Percentiles rank a stretch among this genome's conserved stretches.
These are phyloP conservation scores for Drosophila imparisetae DNA, from an alignment of 2,888 invertebrate species.

Conservation along the genomic window DNA sequence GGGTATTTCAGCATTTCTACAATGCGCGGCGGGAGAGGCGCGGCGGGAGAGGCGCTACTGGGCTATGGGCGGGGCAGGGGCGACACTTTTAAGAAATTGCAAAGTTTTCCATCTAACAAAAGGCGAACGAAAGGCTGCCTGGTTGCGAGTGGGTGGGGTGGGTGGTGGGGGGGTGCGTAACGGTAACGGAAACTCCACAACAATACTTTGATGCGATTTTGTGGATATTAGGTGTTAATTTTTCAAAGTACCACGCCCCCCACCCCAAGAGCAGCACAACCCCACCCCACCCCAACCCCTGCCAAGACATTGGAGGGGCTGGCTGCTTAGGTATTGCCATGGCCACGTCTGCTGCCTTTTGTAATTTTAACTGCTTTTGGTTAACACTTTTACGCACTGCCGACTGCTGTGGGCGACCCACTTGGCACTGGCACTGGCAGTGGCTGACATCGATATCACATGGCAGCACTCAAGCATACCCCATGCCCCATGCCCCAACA, in stretches of 20 bases:
- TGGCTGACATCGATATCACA: constrained; percentile 72
- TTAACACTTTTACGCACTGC: constrained; percentile 80
- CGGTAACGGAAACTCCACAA: constrained; percentile 42
- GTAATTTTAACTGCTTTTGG: constrained; percentile 81
- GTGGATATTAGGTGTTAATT: constrained; percentile 81
- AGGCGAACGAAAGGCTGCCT: constrained; percentile 35
- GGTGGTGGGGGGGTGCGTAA: not conserved
- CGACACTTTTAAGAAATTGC: constrained; percentile 79
- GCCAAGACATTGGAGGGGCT: constrained; percentile 23
- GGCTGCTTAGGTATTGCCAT: constrained; percentile 60
- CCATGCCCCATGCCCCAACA: not conserved
- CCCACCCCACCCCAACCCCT: not conserved
- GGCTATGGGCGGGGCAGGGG: constrained; percentile 3
- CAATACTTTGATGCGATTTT: constrained; percentile 81
- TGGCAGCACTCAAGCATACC: constrained; percentile 47
- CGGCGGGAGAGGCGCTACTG: not conserved
- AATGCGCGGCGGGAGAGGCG: not conserved
- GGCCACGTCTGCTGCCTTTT: constrained; percentile 67
- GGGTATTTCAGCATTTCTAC: constrained; percentile 22
- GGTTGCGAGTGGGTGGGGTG: constrained; percentile 42
- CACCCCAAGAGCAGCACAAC: not conserved
- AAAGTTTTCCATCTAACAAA: constrained; percentile 71
- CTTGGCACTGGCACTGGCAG: constrained; percentile 29
- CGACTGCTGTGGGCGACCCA: constrained; percentile 61
- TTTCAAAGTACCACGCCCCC: constrained; percentile 66